Conservation (phyloP, 2,888 invertebrate genomes). For the Napeogenes inachia region DNA sequence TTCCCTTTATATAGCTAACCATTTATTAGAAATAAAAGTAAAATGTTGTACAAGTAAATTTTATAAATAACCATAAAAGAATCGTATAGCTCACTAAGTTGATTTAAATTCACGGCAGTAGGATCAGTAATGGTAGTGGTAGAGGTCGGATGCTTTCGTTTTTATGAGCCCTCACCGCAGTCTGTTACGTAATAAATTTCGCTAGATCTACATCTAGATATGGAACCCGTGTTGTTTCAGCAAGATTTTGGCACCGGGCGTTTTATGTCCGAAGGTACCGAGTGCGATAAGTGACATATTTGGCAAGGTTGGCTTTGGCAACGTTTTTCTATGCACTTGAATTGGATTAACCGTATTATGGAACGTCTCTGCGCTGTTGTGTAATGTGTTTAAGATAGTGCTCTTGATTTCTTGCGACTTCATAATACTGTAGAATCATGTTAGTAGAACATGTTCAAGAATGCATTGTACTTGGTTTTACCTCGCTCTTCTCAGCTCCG, state of each 20-base stretch:
- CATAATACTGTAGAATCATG: constrained; percentile 13
- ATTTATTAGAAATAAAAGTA: neutral
- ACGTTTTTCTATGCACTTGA: constrained; percentile 12
- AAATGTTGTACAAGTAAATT: constrained; percentile 6
- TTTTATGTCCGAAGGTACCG: constrained; percentile 15
- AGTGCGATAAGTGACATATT: constrained; percentile 20
- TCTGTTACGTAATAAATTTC: constrained; percentile 16
- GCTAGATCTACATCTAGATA: constrained; percentile 10
- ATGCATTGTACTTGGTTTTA: neutral
- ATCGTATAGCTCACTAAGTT: constrained; percentile 13
- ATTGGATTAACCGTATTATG: constrained; percentile 10
- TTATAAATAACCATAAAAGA: constrained; percentile 3
- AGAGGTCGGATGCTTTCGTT: constrained; percentile 19
- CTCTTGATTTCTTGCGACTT: constrained; percentile 22
- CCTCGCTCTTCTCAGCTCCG: neutral
- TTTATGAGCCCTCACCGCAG: constrained; percentile 12
- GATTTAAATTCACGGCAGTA: constrained; percentile 23
- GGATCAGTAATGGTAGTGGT: constrained; percentile 13
- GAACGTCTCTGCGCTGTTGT: constrained; percentile 8
- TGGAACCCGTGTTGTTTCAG: constrained; percentile 12
- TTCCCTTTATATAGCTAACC: too few relatives aligned
- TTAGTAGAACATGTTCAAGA: neutral
- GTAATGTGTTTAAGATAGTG: constrained; percentile 12
- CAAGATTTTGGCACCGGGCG: constrained; percentile 13
- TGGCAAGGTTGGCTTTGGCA: constrained; percentile 20